Conservation (phyloP, 30 jellyfish, hydroid and myxozoan species). For the Aurelia coerulea region DNA sequence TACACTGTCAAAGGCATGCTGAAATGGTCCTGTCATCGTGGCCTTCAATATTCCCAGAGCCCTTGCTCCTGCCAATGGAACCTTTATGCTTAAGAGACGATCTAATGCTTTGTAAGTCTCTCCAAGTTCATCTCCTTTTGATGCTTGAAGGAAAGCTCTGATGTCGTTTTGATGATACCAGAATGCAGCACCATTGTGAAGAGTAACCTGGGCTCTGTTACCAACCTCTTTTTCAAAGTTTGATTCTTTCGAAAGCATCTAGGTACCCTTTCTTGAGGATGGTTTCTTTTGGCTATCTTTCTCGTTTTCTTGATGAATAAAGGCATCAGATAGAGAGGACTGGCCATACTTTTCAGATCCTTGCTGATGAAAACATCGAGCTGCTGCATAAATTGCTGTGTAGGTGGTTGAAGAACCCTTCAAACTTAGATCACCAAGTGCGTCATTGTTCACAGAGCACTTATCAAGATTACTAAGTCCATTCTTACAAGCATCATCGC, state of each 20-base stretch:
- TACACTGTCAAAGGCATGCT: constrained; percentile 16
- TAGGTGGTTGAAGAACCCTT: constrained; percentile 28
- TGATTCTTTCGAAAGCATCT: constrained; percentile 9
- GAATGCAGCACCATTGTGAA: constrained; percentile 38
- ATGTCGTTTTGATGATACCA: constrained; percentile 29
- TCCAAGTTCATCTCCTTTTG: constrained; percentile 1
- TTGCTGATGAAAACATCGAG: constrained; percentile 15
- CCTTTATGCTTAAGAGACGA: background rate
- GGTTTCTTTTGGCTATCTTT: no score
- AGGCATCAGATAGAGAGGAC: background rate
- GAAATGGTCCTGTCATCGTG: constrained; percentile 7
- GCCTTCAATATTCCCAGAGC: constrained; percentile 21
- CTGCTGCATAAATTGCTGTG: constrained; percentile 35
- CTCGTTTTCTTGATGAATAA: no score
- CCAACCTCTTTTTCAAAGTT: constrained; percentile 38
- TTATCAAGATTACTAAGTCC: constrained; percentile 31
- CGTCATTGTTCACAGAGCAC: constrained; percentile 15
- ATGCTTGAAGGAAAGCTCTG: background rate
- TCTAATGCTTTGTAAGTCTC: background rate
- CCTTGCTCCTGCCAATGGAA: constrained; percentile 43
- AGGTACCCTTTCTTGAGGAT: background rate
- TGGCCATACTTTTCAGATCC: constrained; percentile 22
- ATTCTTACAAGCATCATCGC: constrained; percentile 49
- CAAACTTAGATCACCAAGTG: background rate
- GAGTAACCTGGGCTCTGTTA: constrained; percentile 31